A percentile compares a stretch with the other conserved stretches of the same genome.
phyloP scores from a whole-genome alignment of 2,113 vertebrate genomes.

The Sinocyclocheilus grahami region DNA sequence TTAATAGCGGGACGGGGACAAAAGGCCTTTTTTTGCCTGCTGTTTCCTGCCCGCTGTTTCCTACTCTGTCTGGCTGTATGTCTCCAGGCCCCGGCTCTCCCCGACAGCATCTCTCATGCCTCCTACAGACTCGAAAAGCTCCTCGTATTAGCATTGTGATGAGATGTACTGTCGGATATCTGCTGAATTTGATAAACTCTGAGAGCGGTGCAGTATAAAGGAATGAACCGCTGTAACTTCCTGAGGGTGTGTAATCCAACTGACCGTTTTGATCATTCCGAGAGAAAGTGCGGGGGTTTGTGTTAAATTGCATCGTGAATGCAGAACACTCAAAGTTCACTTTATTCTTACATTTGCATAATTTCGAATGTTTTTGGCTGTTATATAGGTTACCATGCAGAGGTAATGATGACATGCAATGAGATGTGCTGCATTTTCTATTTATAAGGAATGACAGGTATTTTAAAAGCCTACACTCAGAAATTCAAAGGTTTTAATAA shows the following conservation, averaged over 20 bases:
- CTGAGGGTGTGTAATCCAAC: conserved; percentile 35
- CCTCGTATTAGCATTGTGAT: conserved; percentile 37
- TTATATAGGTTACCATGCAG: neutral
- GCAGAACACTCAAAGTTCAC: neutral
- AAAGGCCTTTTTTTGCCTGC: conserved; percentile 68
- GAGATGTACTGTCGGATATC: conserved; percentile 31
- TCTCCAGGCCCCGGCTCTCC: conserved; percentile 52
- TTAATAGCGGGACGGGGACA: conserved; percentile 75
- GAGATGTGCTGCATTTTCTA: neutral
- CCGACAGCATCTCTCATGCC: neutral
- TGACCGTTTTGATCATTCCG: conserved; percentile 15
- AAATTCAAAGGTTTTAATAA: neutral
- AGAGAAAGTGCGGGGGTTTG: neutral
- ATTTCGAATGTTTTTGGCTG: neutral
- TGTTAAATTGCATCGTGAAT: neutral
- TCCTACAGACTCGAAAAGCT: neutral
- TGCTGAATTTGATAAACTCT: conserved; percentile 36
- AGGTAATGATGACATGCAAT: neutral
- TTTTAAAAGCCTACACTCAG: neutral
- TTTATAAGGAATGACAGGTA: neutral
- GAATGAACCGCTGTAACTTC: conserved; percentile 18
- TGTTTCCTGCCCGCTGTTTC: conserved; percentile 55
- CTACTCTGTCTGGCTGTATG: conserved; percentile 63
- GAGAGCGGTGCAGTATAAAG: conserved; percentile 25
- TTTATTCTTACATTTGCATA: neutral